Conservation (phyloP, 2,113 vertebrate genomes). For the Spea multiplicata region DNA sequence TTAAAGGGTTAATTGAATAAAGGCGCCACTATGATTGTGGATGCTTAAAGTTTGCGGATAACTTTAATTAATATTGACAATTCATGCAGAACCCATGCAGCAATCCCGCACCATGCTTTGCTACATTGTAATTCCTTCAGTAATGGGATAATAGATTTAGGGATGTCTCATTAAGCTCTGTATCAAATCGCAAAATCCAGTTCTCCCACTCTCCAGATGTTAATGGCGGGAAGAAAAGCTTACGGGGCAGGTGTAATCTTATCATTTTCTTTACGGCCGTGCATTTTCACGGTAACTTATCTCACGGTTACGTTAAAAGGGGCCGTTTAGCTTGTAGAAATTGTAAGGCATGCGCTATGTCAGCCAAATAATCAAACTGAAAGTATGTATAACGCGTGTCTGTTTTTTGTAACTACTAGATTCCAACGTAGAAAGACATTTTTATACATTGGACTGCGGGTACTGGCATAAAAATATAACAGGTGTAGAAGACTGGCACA, state of each 20-base stretch:
- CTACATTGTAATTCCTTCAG: background rate
- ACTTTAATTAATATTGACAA: background rate
- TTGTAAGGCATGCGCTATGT: background rate
- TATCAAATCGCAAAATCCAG: background rate
- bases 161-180: background rate
- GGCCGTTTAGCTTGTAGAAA: background rate
- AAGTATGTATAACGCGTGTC: background rate
- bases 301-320: slow-evolving; percentile 1
- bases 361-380: slow-evolving; percentile 7
- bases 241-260: background rate
- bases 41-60: background rate
- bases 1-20: too few relatives aligned
- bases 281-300: slow-evolving; percentile 8
- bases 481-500: too few relatives aligned
- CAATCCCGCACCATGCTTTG: background rate
- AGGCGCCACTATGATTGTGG: too few relatives aligned
- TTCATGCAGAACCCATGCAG: background rate
- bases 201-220: background rate
- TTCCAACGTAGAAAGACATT: too few relatives aligned
- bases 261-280: background rate
- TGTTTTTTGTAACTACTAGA: too few relatives aligned
- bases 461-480: too few relatives aligned
- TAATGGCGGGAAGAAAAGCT: background rate
- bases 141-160: background rate
- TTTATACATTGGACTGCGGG: too few relatives aligned